These are phyloP conservation scores for Ophion ellenae DNA, from an alignment of 2,888 invertebrate genomes.

Conservation along the genomic window DNA sequence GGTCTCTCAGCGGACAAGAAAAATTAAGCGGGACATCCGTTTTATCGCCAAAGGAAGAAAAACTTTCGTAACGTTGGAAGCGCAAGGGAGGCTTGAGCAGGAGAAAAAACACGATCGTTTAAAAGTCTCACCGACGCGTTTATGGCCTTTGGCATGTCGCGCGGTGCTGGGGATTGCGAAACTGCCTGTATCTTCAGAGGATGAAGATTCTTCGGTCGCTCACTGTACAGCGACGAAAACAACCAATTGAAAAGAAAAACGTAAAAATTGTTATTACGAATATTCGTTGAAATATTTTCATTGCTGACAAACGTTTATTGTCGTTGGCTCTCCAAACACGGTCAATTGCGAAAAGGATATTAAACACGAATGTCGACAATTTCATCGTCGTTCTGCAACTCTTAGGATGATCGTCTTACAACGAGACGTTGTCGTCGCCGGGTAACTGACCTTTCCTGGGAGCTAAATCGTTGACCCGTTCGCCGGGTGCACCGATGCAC, in stretches of 20 bases:
- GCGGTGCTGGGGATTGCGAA: neutral
- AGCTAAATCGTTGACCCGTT: slow-evolving; percentile 64
- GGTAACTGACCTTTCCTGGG: slow-evolving; percentile 68
- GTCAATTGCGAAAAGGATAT: slow-evolving; percentile 21
- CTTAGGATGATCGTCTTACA: slow-evolving; percentile 38
- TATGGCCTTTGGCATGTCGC: neutral
- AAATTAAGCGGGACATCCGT: neutral
- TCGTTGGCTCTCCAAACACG: neutral
- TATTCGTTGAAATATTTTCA: neutral
- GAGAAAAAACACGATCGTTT: neutral
- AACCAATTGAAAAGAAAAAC: neutral
- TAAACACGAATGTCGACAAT: slow-evolving; percentile 34
- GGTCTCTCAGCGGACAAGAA: neutral
- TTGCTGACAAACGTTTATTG: slow-evolving; percentile 7
- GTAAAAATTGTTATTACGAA: neutral
- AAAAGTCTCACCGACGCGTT: slow-evolving; percentile 1
- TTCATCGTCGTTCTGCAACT: slow-evolving; percentile 27
- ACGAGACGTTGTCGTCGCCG: slow-evolving; percentile 38
- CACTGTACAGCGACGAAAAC: neutral
- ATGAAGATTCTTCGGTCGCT: neutral
- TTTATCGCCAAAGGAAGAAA: slow-evolving; percentile 4
- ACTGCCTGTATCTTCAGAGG: neutral
- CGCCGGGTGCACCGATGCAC: slow-evolving; percentile 27
- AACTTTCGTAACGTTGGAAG: neutral
- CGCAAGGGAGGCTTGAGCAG: neutral